Base-by-base conservation (phyloP, 2,113 vertebrate genomes). In the Marmota monax region DNA sequence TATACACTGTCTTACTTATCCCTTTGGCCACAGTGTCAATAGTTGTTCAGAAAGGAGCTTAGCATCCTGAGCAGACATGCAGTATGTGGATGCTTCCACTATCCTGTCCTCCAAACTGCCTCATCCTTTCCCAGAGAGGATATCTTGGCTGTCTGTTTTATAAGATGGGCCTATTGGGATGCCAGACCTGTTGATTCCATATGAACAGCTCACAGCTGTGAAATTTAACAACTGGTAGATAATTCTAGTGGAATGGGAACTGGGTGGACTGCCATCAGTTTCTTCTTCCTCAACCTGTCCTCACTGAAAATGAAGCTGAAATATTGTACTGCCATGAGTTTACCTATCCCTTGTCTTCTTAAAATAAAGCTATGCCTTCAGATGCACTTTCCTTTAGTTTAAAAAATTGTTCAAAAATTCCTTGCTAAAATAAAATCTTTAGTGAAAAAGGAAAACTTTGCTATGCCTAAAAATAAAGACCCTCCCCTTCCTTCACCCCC, bases 401-500 rank as follows among this genome's bases (percentile, higher is more conserved):
- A 92, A 98, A 87, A 88, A 96, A 83, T 96, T 98, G 53, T 95
- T 97, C 97, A 97, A 97, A 98, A 98, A 98, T 97, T 91, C 90
- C 83, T 94, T 78, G 91, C 96, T 97, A 95, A 98, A 98, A 98
- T 97, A 98, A 98, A 98, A 97, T 96, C 97, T 96, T 61, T 95
- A 98, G 82, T 97, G 95, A 98, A 95, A 98, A 98, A 98, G 98
- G 97, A 98, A 98, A 98, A 98, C 97, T 98, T 98, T 90, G 96
- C 95, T 53, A 65, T 73, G 96, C 97, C 99, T 99, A 99, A 99
- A 99, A 99, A 99, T 99, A 98, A 98, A 98, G 93, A 72, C 90
- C 25, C 25, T 22, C 63, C 89, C 32, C 70, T 29, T 63, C 85
- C 65, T 67, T 83, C 65, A 51, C 45, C 42, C 48, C 42, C 92